Base-by-base conservation (phyloP, 2,113 vertebrate genomes). In the Pseudorhombus dupliciocellatus region DNA sequence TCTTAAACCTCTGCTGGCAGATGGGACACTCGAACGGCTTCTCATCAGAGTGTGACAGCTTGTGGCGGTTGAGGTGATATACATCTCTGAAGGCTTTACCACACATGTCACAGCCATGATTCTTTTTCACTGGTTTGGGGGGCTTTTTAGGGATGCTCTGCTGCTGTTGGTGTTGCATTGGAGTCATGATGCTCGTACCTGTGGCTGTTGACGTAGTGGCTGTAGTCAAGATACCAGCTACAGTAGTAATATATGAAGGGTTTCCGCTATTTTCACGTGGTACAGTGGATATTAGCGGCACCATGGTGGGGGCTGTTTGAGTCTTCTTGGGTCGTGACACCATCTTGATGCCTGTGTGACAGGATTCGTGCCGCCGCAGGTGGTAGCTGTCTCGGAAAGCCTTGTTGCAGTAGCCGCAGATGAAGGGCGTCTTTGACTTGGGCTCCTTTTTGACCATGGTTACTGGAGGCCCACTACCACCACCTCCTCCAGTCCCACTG, bases 361-460 rank as follows among this genome's bases (percentile, higher is more conserved):
- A 98, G 78, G 96, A 98, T 85, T 98, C 96, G 0, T 99, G 97
- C 86, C 97, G 95, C 80, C 97, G 95, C 88, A 99, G 93, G 92
- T 99, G 97, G 91, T 98, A 99, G 91, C 97, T 98, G 93, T 98
- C 97, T 85, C 97, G 95, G 92, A 99, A 99, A 79, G 97, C 96
- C 93, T 99, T 99, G 94, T 94, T 97, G 92, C 97, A 99, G 92
- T 98, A 98, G 84, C 96, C 96, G 77, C 97, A 99, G 88, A 98
- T 95, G 89, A 98, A 98, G 48, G 97, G 97, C 37, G 97, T 98
- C 94, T 98, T 98, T 83, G 95, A 95, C 79, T 99, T 99, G 9
- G 93, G 92, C 91, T 99, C 97, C 87, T 98, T 98, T 93, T 99
- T 98, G 90, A 98, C 93, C 72, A 95, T 93, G 60, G 93, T 91